Conservation (phyloP, 2,888 invertebrate genomes). For the Agonopterix arenella region DNA sequence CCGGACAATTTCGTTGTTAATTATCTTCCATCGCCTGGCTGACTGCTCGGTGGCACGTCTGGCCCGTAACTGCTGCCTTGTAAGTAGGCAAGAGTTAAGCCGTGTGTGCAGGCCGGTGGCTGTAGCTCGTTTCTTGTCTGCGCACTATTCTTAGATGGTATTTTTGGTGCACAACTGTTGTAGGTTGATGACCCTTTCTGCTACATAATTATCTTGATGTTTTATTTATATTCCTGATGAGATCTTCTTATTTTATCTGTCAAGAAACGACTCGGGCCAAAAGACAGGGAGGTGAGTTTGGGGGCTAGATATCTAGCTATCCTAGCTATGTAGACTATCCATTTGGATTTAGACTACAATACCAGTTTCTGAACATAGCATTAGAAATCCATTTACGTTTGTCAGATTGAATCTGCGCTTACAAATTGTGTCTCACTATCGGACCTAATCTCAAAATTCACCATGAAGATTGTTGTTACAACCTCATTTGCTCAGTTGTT, state of each 20-base stretch:
- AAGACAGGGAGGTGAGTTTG: too few species aligned
- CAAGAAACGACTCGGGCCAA: background rate
- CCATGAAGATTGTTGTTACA: constrained; percentile 20
- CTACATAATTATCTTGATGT: constrained; percentile 8
- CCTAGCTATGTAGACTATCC: too few species aligned
- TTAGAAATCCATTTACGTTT: background rate
- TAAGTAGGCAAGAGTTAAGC: constrained; percentile 56
- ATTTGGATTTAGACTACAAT: too few species aligned
- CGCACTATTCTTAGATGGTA: constrained; percentile 34
- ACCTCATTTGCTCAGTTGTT: constrained; percentile 22
- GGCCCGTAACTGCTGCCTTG: constrained; percentile 44
- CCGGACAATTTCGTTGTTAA: constrained; percentile 65
- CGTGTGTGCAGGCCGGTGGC: constrained; percentile 15
- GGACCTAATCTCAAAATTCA: constrained; percentile 19
- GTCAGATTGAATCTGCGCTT: constrained; percentile 9
- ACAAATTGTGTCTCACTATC: constrained; percentile 20
- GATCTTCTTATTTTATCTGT: background rate
- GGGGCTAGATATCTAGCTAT: too few species aligned
- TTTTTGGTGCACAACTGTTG: constrained; percentile 43
- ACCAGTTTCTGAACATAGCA: too few species aligned
- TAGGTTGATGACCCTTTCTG: constrained; percentile 29
- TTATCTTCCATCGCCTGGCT: constrained; percentile 55
- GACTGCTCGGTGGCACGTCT: constrained; percentile 51
- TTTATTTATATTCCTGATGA: constrained; percentile 10
- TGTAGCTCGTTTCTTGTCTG: constrained; percentile 5